Conservation (phyloP, 2,113 vertebrate species). For the Platysternon megacephalum region DNA sequence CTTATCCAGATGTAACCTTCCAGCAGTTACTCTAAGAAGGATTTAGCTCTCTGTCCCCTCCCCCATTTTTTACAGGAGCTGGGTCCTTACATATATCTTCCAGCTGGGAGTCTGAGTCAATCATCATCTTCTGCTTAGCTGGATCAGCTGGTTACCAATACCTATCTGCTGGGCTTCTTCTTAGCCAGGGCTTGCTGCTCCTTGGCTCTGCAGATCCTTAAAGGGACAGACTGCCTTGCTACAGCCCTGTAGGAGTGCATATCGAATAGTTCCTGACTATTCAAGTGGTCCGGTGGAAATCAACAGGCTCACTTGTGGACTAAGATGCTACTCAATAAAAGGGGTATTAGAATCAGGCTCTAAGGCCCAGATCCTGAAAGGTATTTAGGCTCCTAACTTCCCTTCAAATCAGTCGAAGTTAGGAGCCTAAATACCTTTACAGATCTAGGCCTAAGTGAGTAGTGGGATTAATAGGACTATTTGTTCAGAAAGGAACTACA, state of each 20-base stretch:
- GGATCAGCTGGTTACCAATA: neutral
- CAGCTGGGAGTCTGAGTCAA: neutral
- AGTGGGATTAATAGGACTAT: neutral
- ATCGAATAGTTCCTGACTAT: neutral
- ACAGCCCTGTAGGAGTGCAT: neutral
- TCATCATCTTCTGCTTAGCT: neutral
- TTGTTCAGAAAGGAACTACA: neutral
- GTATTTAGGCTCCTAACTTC: neutral
- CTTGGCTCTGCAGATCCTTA: neutral
- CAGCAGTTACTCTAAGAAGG: neutral
- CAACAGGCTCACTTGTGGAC: neutral
- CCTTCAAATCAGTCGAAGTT: neutral
- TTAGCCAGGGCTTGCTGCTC: neutral
- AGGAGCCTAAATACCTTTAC: neutral
- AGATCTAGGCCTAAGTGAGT: fast-evolving
- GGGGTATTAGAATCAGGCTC: neutral
- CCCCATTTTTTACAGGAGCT: too few species aligned
- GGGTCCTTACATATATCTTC: neutral
- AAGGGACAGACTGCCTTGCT: neutral
- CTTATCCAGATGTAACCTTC: neutral
- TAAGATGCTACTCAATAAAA: neutral
- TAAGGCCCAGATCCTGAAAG: neutral
- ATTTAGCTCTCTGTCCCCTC: neutral
- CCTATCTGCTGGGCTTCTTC: neutral
- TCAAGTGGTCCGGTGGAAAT: too few species aligned